Percentiles rank a stretch among this genome's conserved stretches.
Evolutionary conservation across 2,113 vertebrate genomes (phyloP).

Genomic region (Callipepla squamata): DNA sequence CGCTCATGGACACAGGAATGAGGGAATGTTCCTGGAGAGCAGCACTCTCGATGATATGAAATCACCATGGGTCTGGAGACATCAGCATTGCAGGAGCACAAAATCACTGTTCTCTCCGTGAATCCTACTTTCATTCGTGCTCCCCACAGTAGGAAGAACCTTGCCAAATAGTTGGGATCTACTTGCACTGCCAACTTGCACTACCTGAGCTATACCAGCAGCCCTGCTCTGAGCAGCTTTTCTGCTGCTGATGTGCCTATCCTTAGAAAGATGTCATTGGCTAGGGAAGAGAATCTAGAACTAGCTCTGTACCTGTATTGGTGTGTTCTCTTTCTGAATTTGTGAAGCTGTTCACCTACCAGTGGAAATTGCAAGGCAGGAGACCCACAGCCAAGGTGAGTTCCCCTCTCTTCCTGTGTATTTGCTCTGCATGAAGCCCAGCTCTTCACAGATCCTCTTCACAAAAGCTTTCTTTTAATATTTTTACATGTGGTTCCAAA

Average conservation of each 20-base stretch:
- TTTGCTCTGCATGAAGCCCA: neutral
- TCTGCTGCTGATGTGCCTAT: neutral
- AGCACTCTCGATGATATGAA: neutral
- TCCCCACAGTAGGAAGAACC: neutral
- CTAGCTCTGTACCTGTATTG: neutral
- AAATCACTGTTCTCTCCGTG: neutral
- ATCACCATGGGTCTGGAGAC: neutral
- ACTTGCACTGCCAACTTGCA: neutral
- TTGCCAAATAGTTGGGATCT: neutral
- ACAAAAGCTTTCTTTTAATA: neutral
- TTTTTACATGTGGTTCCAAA: neutral
- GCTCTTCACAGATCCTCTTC: neutral
- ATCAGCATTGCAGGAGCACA: neutral
- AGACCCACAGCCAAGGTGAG: neutral
- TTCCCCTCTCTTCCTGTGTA: neutral
- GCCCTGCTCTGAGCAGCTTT: neutral
- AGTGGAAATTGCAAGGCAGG: neutral
- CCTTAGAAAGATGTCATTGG: neutral
- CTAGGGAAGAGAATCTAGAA: neutral
- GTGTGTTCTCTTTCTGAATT: neutral
- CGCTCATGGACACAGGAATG: neutral
- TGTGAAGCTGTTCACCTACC: neutral
- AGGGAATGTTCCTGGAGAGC: conserved; percentile 16
- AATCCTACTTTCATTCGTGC: neutral
- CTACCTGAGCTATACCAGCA: neutral